Evolutionary conservation across 2,797 vertebrate genomes (phyloP).

Genomic region (Naso thynnoides): DNA sequence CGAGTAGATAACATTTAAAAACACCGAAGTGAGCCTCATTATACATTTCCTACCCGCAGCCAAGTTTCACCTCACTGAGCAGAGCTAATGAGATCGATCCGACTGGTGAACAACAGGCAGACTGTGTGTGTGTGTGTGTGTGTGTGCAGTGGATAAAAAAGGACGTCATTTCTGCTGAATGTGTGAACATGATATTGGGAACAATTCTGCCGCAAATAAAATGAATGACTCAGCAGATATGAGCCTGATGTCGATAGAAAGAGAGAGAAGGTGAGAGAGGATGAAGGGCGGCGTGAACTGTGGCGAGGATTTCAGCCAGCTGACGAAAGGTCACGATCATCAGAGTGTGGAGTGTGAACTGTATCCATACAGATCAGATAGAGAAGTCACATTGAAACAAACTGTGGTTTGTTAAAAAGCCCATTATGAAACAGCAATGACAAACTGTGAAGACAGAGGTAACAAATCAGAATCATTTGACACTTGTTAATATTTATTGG

Average conservation of each 20-base stretch:
- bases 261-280: constrained; percentile 11
- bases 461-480: constrained; percentile 13
- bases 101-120: constrained; percentile 14
- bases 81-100: constrained; percentile 30
- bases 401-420: too few species aligned
- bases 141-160: constrained; percentile 25
- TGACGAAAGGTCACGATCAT: constrained; percentile 37
- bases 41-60: constrained; percentile 14
- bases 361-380: constrained; percentile 4
- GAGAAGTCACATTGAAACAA: background rate
- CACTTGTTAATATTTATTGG: constrained; percentile 48
- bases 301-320: constrained; percentile 23
- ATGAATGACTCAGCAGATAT: constrained; percentile 68
- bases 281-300: constrained; percentile 20
- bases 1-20: constrained; percentile 24
- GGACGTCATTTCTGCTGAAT: constrained; percentile 69
- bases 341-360: constrained; percentile 5
- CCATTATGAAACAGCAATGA: background rate
- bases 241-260: background rate
- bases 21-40: constrained; percentile 28
- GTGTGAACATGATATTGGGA: constrained; percentile 77
- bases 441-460: background rate
- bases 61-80: constrained; percentile 30
- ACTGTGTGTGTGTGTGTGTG: background rate
- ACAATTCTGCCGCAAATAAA: constrained; percentile 77